Conservation (phyloP, 2,888 invertebrate genomes). For the Hoplodrina ambigua region DNA sequence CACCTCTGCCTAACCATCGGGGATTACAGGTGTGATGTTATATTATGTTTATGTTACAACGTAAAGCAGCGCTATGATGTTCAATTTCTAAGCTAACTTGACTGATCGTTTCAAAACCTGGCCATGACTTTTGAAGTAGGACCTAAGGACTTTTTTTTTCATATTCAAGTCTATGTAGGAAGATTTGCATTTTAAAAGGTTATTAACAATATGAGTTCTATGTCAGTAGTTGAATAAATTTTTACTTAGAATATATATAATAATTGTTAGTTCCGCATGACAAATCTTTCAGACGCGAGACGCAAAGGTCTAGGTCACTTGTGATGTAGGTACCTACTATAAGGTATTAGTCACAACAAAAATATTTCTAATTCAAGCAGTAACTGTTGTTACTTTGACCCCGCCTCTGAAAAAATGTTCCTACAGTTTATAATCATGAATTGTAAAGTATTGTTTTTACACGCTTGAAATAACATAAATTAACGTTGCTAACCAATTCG, state of each 20-base stretch:
- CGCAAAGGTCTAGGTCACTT: background rate
- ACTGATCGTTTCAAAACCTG: background rate
- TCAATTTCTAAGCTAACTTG: no score
- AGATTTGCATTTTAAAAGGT: background rate
- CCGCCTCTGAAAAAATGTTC: background rate
- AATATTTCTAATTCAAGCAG: background rate
- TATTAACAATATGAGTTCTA: background rate
- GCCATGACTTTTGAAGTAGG: background rate
- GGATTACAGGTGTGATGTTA: no score
- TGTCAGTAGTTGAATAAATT: background rate
- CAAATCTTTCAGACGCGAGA: background rate
- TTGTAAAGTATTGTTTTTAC: background rate
- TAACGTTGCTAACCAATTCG: slow-evolving; percentile 18
- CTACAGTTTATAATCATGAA: background rate
- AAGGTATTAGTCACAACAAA: background rate
- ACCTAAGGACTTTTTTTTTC: background rate
- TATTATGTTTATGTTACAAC: no score
- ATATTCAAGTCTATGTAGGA: background rate
- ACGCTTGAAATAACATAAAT: slow-evolving; percentile 6
- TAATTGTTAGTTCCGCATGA: background rate
- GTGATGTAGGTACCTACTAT: no score
- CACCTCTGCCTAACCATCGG: no score
- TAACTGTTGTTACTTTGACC: slow-evolving; percentile 14
- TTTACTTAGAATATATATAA: background rate
- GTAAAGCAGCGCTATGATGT: no score